A percentile compares a stretch with the other conserved stretches of the same genome.
Evolutionary conservation across 2,797 vertebrate species (phyloP).

Genomic region (Molossus alvarezi): DNA sequence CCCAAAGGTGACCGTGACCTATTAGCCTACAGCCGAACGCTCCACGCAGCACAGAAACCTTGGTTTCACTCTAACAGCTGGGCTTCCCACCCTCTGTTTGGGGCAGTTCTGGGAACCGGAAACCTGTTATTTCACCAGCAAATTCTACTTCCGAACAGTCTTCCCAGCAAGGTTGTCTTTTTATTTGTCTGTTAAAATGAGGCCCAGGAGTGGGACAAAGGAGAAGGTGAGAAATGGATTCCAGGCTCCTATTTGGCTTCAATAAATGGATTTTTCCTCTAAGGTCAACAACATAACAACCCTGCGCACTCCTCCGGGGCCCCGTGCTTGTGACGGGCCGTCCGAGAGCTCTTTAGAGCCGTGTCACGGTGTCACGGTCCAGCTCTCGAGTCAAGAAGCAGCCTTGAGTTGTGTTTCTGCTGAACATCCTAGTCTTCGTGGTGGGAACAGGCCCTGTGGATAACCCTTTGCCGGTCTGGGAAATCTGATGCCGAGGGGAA

Average conservation of each 20-base stretch:
- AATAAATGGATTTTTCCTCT: background rate
- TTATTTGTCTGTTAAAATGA: background rate
- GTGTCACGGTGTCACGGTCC: accelerated
- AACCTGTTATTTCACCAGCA: background rate
- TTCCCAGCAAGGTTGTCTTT: background rate
- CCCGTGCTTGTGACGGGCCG: background rate
- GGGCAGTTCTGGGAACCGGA: background rate
- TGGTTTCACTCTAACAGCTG: background rate
- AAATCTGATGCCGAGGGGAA: background rate
- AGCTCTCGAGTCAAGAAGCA: background rate
- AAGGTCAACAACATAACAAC: background rate
- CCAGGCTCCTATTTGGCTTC: background rate
- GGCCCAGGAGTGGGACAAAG: background rate
- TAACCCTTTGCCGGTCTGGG: background rate
- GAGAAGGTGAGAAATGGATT: background rate
- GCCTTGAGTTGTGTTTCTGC: background rate
- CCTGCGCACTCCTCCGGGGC: background rate
- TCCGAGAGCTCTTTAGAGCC: background rate
- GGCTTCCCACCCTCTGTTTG: background rate
- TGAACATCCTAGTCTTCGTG: background rate
- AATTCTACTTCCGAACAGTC: background rate
- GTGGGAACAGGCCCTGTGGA: background rate
- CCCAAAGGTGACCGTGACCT: too few relatives aligned
- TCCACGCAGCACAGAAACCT: accelerated
- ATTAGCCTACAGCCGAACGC: accelerated